Evolutionary conservation across 1,140 invertebrate species (phyloP).

Genomic region (Oreohelix idahoensis): DNA sequence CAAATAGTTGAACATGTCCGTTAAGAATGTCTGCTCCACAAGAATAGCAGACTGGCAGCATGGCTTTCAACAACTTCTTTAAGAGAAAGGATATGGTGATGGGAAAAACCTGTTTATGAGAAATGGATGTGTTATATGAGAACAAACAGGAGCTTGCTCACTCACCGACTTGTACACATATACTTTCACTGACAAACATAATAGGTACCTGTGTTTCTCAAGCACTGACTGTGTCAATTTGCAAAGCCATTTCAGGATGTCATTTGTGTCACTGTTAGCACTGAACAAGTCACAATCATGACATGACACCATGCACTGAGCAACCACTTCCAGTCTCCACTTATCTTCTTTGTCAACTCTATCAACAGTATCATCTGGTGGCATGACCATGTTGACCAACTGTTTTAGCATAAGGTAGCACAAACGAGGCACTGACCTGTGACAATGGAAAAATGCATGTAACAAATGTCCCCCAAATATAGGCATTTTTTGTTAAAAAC

Average conservation of each 20-base stretch:
- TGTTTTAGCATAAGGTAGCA: constrained; percentile 20
- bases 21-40: too few species aligned
- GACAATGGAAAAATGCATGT: neutral
- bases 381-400: neutral
- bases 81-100: too few species aligned
- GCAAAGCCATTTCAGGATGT: constrained; percentile 21
- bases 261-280: constrained; percentile 1
- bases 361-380: neutral
- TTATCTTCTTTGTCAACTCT: neutral
- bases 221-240: constrained; percentile 7
- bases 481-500: too few species aligned
- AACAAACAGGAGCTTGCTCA: too few species aligned
- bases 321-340: neutral
- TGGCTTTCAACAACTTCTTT: too few species aligned
- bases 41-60: too few species aligned
- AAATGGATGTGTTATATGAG: too few species aligned
- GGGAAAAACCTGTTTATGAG: too few species aligned
- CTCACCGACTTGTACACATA: too few species aligned
- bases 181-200: too few species aligned
- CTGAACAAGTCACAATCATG: constrained; percentile 10
- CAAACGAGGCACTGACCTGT: constrained; percentile 4
- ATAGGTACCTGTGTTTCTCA: constrained; percentile 4
- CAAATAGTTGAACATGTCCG: too few species aligned
- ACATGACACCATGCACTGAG: constrained; percentile 3
- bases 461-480: too few species aligned